Percentiles rank a stretch among this genome's conserved stretches.
phyloP scores from a whole-genome alignment of 2,797 vertebrate species.

The Sibirionetta formosa region DNA sequence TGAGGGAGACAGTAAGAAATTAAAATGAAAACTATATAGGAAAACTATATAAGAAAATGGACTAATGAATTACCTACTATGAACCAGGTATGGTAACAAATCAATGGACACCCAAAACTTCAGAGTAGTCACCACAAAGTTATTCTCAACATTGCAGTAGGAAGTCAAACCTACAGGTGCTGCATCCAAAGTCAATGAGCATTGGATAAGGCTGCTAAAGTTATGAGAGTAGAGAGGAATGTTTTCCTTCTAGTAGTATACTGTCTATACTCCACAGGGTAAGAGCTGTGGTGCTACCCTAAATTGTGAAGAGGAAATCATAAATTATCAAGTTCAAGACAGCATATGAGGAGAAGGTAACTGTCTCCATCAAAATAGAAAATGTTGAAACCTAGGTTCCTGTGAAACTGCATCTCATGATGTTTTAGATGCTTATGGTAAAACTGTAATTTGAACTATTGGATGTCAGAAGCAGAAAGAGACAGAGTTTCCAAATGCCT shows the following conservation, averaged over 20 bases:
- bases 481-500: not conserved
- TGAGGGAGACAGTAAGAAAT: not conserved
- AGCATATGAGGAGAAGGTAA: not conserved
- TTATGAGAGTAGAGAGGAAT: not conserved
- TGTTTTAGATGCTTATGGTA: not conserved
- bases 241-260: not conserved
- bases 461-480: not conserved
- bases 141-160: not conserved
- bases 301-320: not conserved
- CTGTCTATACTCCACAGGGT: not conserved
- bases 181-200: not conserved
- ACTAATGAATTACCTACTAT: not conserved
- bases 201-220: not conserved
- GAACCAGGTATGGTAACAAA: not conserved
- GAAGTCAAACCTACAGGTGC: not conserved
- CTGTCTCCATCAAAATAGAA: not conserved
- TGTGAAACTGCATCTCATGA: not conserved
- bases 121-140: not conserved
- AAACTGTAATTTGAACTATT: not conserved
- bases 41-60: not conserved
- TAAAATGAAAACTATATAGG: not conserved
- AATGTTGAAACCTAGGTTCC: not conserved
- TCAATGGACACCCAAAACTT: not conserved
- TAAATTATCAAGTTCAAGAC: not conserved
- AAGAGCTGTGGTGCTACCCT: rapidly evolving